Base-by-base conservation (phyloP, 2,888 invertebrate species). In the Ceriagrion tenellum region DNA sequence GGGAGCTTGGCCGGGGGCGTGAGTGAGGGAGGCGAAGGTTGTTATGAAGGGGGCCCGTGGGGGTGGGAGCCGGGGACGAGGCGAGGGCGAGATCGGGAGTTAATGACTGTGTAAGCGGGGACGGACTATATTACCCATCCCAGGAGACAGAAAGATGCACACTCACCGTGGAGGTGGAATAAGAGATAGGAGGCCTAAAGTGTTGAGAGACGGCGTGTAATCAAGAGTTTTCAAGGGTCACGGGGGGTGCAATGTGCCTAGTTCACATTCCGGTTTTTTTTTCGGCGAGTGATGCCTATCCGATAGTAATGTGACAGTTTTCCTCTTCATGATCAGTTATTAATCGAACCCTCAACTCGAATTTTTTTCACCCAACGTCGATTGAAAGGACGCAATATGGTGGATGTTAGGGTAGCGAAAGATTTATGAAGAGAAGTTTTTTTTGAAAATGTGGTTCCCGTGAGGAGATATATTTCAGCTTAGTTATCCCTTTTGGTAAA, bases 101-200 rank as follows among this genome's bases (percentile, higher is more conserved):
- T 93, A 93, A 93, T 93, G 93, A 93, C 93, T 93, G 74, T 93
- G 93, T 74, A 93, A 93, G 93, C 93, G 93, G 69, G 63, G 93
- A 74, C 93, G 93, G 93, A 93, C 93, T 93, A 93, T 93, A 93
- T 93, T 93, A 93, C 89, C 89, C 89, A 55, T 89, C 89, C 89
- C 89, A 89, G n/a, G 55, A 89, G 89, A 89, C 89, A 89, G 69
- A 69, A 93, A 93, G 74, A 63, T 93, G 93, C 93, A 93, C 63
- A 93, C 93, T 93, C 93, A 93, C 93, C 4, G 69, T 26, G 63
- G 93, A 10, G 40, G 93, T 40, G n/a, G 89, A 47, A 55, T 55
- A 55, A 89, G 89, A 89, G 89, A 89, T 89, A 55, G 89, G 89
- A 35, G n/a, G 47, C 74, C 35, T 81, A 81, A 81, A 81, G 63